Conservation (phyloP, 2,797 vertebrate species). For the Pseudopleuronectes americanus region DNA sequence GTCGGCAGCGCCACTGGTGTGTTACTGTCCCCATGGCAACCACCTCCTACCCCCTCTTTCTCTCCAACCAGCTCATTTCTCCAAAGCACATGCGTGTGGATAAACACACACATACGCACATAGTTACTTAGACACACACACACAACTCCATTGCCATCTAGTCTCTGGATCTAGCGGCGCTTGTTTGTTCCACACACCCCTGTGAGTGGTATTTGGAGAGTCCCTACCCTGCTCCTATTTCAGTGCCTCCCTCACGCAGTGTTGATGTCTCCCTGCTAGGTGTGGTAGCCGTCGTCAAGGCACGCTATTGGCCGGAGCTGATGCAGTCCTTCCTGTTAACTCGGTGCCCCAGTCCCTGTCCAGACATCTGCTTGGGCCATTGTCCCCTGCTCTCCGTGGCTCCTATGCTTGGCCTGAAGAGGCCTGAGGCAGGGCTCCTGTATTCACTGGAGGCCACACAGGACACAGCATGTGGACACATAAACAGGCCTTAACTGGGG, state of each 20-base stretch:
- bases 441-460: slow-evolving; percentile 22
- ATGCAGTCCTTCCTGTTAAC: slow-evolving; percentile 65
- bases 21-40: slow-evolving; percentile 89
- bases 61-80: slow-evolving; percentile 69
- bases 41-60: slow-evolving; percentile 68
- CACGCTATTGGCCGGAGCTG: slow-evolving; percentile 59
- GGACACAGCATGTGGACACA: slow-evolving; percentile 5
- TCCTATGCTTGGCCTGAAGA: slow-evolving; percentile 39
- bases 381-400: slow-evolving; percentile 27
- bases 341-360: slow-evolving; percentile 36
- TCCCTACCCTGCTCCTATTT: slow-evolving; percentile 83
- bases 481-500: too few species aligned
- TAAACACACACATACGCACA: slow-evolving; percentile 39
- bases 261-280: slow-evolving; percentile 76
- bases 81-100: slow-evolving; percentile 66
- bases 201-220: slow-evolving; percentile 78
- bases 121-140: slow-evolving; percentile 23
- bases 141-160: slow-evolving; percentile 58
- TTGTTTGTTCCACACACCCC: slow-evolving; percentile 81
- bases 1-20: slow-evolving; percentile 87
- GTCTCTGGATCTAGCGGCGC: slow-evolving; percentile 66
- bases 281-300: slow-evolving; percentile 65
- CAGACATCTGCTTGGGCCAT: slow-evolving; percentile 55
- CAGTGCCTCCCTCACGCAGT: slow-evolving; percentile 70
- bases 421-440: slow-evolving; percentile 29